Percentiles rank a stretch among this genome's conserved stretches.
Evolutionary conservation across 2,797 vertebrate species (phyloP).

Genomic region (Kryptolebias ocellatus): DNA sequence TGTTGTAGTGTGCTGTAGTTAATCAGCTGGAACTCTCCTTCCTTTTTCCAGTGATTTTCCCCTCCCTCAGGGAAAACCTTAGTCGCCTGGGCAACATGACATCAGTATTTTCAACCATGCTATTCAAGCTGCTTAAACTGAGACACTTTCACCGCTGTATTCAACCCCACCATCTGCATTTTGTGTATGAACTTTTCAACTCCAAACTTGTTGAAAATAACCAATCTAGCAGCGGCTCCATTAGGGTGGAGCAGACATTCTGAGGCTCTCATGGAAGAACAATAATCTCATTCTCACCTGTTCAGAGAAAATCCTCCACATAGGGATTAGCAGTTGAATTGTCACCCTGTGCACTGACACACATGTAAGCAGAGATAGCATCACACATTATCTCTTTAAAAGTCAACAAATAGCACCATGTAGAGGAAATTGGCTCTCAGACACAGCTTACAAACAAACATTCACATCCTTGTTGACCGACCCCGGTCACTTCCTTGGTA

Average conservation of each 20-base stretch:
- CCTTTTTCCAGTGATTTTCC: slow-evolving; percentile 19
- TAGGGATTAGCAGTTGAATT: slow-evolving; percentile 21
- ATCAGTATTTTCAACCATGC: slow-evolving; percentile 24
- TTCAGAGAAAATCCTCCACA: slow-evolving; percentile 27
- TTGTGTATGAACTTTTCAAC: slow-evolving; percentile 17
- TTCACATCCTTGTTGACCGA: slow-evolving; percentile 8
- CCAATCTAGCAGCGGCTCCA: neutral
- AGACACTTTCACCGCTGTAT: slow-evolving; percentile 9
- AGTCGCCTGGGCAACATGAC: slow-evolving; percentile 16
- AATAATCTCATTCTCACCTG: slow-evolving; percentile 13
- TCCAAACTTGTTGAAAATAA: slow-evolving; percentile 22
- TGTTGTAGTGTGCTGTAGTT: slow-evolving; percentile 16
- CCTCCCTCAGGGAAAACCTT: slow-evolving; percentile 26
- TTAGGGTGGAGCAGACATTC: neutral
- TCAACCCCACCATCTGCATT: slow-evolving; percentile 12
- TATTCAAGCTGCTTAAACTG: slow-evolving; percentile 30
- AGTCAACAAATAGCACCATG: slow-evolving; percentile 5
- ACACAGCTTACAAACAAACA: slow-evolving; percentile 2
- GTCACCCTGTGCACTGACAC: slow-evolving; percentile 13
- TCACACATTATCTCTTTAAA: slow-evolving; percentile 7
- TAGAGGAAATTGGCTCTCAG: slow-evolving; percentile 5
- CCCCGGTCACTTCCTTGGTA: neutral
- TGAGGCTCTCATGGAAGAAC: slow-evolving; percentile 13
- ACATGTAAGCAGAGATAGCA: slow-evolving; percentile 18
- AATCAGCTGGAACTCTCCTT: slow-evolving; percentile 9